Base-by-base conservation (phyloP, 2,113 vertebrate species). In the Corynorhinus townsendii region DNA sequence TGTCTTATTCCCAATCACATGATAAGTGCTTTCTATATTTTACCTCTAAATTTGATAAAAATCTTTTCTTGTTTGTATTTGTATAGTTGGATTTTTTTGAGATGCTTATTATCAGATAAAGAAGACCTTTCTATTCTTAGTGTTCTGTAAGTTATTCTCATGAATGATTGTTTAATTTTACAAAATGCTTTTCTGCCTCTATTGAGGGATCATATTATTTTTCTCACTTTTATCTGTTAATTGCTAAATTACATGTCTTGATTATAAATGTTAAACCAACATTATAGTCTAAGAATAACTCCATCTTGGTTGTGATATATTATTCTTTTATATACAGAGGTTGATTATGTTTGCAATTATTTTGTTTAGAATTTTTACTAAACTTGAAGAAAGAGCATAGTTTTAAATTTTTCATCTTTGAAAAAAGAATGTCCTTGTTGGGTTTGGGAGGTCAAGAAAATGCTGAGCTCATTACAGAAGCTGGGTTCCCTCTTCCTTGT, bases 351-450 rank as follows among this genome's bases (percentile, higher is more conserved):
- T 93, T 91, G 17, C 4, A 54, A 16, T 79, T n/a, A 88, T 81
- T 85, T 90, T 91, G 47, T 73, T 95, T 47, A 91, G 77, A 88
- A 81, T 84, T 62, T 81, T 91, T 45, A 54, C 40, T 4, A 26
- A 80, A 75, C 52, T 79, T 84, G 19, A 93, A 80, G 49, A 81
- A 24, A 87, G 24, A 91, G 19, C 3, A 69, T 52, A 73, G 62
- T 59, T 85, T 93, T 59, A 77, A 35, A 30, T 59, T 90, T 94
- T 95, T 38, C 5, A 54, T 80, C 86, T 56, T 72, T 71, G 62
- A 38, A 82, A 92, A 92, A 2, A 20, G 73, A 83, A 87, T 38
- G 3, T 38, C n/a, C 30, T 93, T 86, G 24, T 22, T 71, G 64
- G 20, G 16, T 54, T 90, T 20, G 43, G 11, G 43, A 76, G n/a